Evolutionary conservation across 2,888 invertebrate species (phyloP).

Genomic region (Meteorus cinctellus): DNA sequence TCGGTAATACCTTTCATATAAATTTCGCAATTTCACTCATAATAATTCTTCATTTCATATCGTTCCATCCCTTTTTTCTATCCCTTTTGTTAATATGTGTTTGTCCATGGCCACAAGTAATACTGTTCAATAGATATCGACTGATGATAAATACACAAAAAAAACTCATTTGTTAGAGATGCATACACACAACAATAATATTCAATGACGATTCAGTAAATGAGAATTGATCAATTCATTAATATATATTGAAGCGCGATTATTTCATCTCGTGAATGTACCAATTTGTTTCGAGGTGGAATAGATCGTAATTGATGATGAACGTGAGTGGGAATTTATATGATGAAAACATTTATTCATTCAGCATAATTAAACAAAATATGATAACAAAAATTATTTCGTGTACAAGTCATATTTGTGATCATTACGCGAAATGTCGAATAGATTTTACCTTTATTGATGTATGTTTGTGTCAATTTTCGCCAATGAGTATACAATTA

Average conservation of each 20-base stretch:
- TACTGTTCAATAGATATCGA: not conserved
- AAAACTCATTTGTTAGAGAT: not conserved
- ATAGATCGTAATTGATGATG: not conserved
- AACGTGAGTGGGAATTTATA: not conserved
- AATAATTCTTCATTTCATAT: not conserved
- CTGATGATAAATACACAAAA: not conserved
- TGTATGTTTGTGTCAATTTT: not conserved
- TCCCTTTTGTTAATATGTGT: not conserved
- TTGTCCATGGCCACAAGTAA: not conserved
- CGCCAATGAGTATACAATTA: not conserved
- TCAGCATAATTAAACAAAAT: not conserved
- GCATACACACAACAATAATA: not conserved
- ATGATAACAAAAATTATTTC: not conserved
- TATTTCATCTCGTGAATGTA: not conserved
- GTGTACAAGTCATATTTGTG: not conserved
- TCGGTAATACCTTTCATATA: not conserved
- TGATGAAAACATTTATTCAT: not conserved
- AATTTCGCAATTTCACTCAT: not conserved
- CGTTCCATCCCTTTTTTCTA: not conserved
- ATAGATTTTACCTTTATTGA: not conserved
- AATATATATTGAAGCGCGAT: not conserved
- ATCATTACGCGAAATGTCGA: no score
- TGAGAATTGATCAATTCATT: constrained; percentile 4
- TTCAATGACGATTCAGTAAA: not conserved
- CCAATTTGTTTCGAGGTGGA: not conserved